Evolutionary conservation across 2,113 vertebrate species (phyloP).

Genomic region (Caretta caretta): DNA sequence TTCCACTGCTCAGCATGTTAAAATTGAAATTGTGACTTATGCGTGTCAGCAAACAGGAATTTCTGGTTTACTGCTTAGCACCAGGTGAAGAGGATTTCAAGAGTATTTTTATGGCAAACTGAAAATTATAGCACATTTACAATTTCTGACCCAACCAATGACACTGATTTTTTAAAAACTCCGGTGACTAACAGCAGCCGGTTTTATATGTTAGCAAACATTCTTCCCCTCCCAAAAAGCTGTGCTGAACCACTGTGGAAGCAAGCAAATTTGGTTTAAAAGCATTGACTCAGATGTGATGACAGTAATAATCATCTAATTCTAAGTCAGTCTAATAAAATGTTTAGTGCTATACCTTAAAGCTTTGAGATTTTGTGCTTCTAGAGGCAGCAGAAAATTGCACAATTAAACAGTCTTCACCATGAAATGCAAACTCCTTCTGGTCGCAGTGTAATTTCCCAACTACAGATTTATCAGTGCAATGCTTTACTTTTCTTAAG

Average conservation of each 20-base stretch:
- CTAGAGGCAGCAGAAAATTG: constrained; percentile 4
- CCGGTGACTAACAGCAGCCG: neutral
- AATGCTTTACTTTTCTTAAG: neutral
- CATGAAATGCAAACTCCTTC: neutral
- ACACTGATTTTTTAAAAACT: neutral
- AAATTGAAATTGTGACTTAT: neutral
- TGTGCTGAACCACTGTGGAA: neutral
- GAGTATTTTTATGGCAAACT: neutral
- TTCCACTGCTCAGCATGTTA: neutral
- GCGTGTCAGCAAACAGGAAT: neutral
- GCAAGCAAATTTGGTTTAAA: neutral
- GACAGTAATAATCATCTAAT: neutral
- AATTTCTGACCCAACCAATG: fast-evolving
- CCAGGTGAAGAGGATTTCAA: neutral
- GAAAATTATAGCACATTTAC: neutral
- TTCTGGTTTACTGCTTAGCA: neutral
- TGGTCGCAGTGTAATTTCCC: neutral
- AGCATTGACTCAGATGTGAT: neutral
- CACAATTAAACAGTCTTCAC: neutral
- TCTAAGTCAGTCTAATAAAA: constrained; percentile 25
- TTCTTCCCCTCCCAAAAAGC: neutral
- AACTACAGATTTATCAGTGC: neutral
- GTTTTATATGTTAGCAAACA: neutral
- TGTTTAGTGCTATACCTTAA: neutral
- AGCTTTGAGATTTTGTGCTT: neutral